Evolutionary conservation across 1,140 invertebrate species (phyloP).

Genomic region (Sitobion miscanthi): DNA sequence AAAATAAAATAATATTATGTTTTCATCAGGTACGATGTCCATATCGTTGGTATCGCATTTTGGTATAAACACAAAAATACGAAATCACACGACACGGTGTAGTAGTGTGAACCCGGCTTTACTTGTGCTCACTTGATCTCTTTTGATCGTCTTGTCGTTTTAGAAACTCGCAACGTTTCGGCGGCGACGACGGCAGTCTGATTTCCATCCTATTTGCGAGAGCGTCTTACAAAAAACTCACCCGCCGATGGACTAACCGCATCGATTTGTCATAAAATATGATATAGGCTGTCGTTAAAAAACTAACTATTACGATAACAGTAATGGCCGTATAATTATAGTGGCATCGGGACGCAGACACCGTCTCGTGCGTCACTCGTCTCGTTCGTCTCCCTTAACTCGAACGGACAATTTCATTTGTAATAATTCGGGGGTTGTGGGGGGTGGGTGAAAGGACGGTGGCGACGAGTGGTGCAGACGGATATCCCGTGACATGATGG

Average conservation of each 20-base stretch:
- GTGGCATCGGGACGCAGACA: neutral
- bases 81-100: no score
- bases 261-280: constrained; percentile 1
- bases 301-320: neutral
- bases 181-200: neutral
- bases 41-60: no score
- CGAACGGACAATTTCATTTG: constrained; percentile 49
- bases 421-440: neutral
- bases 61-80: no score
- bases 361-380: neutral
- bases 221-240: neutral
- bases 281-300: neutral
- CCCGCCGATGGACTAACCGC: neutral
- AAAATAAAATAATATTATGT: no score
- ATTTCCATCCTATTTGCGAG: neutral
- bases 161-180: neutral
- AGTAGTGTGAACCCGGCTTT: neutral
- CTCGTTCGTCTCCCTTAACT: constrained; percentile 16
- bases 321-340: neutral
- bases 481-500: constrained; percentile 56
- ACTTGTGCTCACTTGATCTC: neutral
- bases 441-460: neutral
- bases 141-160: neutral
- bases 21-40: no score
- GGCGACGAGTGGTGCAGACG: constrained; percentile 6